These are phyloP conservation scores for Parapristionchus giblindavisi DNA, from an alignment of 2,888 invertebrate species.

Conservation along the genomic window DNA sequence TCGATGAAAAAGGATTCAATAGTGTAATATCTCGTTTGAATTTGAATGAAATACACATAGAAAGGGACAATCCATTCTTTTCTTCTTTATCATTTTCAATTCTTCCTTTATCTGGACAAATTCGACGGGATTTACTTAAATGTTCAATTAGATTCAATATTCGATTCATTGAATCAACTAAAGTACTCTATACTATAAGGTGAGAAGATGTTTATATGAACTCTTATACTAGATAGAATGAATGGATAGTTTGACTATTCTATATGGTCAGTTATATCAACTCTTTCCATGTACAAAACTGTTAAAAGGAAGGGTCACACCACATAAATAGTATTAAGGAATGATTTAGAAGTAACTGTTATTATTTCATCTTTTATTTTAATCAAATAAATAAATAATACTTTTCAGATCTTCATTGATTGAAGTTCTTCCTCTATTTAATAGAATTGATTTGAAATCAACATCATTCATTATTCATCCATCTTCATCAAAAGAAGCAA, in stretches of 20 bases:
- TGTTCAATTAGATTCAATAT: background rate
- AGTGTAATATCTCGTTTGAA: no score
- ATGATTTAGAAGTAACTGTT: no score
- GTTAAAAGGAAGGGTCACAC: background rate
- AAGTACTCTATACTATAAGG: background rate
- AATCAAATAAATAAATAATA: background rate
- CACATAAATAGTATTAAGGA: background rate
- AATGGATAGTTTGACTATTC: no score
- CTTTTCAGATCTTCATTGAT: background rate
- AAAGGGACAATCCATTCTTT: background rate
- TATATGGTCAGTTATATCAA: no score
- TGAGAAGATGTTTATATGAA: no score
- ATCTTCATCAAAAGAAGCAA: background rate
- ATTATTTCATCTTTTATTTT: background rate
- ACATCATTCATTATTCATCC: constrained; percentile 12
- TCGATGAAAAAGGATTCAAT: no score
- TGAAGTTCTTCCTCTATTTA: constrained; percentile 7
- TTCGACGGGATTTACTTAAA: background rate
- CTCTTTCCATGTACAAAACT: background rate
- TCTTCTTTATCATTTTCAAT: background rate
- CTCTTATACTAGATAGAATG: no score
- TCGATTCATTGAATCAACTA: background rate
- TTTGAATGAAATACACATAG: no score
- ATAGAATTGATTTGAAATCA: background rate
- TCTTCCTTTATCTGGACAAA: background rate